Percentiles rank a stretch among this genome's conserved stretches.
Evolutionary conservation across 2,888 invertebrate genomes (phyloP).

Genomic region (Drosophila mulleri): DNA sequence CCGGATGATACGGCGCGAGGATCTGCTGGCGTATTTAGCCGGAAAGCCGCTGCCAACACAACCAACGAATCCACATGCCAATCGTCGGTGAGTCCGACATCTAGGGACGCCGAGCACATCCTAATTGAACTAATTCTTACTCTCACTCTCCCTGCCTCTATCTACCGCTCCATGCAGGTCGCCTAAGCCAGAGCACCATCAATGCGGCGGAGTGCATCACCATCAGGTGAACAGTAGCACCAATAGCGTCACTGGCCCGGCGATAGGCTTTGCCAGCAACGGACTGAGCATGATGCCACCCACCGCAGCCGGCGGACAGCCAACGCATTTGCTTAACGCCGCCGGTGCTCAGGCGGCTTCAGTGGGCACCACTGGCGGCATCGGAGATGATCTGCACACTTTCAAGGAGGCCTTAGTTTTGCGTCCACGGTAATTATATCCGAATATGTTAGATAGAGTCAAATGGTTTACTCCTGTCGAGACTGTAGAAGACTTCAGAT

Average conservation of each 20-base stretch:
- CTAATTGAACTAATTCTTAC: background rate
- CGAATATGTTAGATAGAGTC: background rate
- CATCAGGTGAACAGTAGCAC: slow-evolving; percentile 37
- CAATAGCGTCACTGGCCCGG: slow-evolving; percentile 25
- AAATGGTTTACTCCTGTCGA: background rate
- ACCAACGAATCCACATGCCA: slow-evolving; percentile 85
- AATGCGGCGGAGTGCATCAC: slow-evolving; percentile 33
- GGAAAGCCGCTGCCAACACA: slow-evolving; percentile 89
- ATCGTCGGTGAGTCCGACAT: slow-evolving; percentile 82
- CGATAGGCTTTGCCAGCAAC: slow-evolving; percentile 40
- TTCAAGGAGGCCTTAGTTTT: slow-evolving; percentile 91
- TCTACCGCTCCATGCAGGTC: slow-evolving; percentile 65
- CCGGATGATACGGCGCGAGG: slow-evolving; percentile 90
- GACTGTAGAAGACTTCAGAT: background rate
- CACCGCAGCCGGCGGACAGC: slow-evolving; percentile 44
- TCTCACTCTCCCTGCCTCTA: background rate
- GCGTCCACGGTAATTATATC: slow-evolving; percentile 83
- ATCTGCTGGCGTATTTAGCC: slow-evolving; percentile 91
- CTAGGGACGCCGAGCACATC: slow-evolving; percentile 10
- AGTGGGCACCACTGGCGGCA: slow-evolving; percentile 38
- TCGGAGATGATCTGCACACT: slow-evolving; percentile 87
- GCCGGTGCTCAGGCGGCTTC: slow-evolving; percentile 30
- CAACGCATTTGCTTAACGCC: slow-evolving; percentile 52
- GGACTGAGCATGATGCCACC: slow-evolving; percentile 50
- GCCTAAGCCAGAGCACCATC: slow-evolving; percentile 83